Percentiles rank a stretch among this genome's conserved stretches.
phyloP scores from a whole-genome alignment of 2,797 vertebrate species.

The Monodelphis domestica region DNA sequence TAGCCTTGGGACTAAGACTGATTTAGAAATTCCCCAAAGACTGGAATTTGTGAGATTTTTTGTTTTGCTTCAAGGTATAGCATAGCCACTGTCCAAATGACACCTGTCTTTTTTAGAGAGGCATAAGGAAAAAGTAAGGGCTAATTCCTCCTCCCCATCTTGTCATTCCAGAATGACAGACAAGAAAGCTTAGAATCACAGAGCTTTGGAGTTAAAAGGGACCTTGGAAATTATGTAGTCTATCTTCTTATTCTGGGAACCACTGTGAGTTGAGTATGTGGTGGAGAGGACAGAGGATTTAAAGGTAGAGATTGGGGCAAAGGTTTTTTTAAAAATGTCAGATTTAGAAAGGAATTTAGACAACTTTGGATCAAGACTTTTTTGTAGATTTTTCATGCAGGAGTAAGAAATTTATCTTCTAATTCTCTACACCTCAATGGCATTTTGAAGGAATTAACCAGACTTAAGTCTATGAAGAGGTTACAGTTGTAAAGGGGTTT shows the following conservation, averaged over 20 bases:
- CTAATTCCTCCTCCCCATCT: neutral
- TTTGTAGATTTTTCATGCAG: neutral
- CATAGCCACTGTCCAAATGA: neutral
- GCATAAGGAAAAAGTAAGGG: neutral
- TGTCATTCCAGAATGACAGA: neutral
- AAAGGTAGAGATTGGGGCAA: neutral
- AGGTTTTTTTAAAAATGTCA: neutral
- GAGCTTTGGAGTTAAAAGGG: neutral
- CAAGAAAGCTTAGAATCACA: neutral
- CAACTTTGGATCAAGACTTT: neutral
- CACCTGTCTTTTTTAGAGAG: neutral
- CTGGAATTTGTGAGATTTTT: neutral
- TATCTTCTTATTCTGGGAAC: neutral
- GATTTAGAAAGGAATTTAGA: neutral
- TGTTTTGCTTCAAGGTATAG: neutral
- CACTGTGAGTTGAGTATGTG: neutral
- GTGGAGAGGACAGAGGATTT: neutral
- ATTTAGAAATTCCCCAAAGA: neutral
- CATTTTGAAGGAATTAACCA: neutral
- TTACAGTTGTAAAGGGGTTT: neutral
- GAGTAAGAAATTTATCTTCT: neutral
- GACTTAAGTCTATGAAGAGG: neutral
- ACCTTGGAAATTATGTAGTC: neutral
- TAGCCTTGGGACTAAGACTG: neutral
- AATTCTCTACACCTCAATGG: neutral